Percentiles rank a stretch among this genome's conserved stretches.
Evolutionary conservation across 2,113 vertebrate genomes (phyloP).

Genomic region (Chaetodon trifascialis): DNA sequence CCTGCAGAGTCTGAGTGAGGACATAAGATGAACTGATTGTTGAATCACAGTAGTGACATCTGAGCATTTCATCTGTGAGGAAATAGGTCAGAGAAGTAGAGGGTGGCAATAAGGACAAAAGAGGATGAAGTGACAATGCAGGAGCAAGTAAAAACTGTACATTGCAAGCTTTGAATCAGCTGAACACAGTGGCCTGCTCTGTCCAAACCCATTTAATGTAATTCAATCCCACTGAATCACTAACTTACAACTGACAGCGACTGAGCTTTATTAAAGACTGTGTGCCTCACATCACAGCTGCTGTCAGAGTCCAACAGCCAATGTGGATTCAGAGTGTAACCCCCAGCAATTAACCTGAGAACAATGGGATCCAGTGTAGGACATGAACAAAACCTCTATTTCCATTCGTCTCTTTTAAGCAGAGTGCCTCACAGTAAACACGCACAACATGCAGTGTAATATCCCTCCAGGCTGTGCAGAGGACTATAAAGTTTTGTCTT

Average conservation of each 20-base stretch:
- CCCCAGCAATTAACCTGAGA: slow-evolving; percentile 37
- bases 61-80: background rate
- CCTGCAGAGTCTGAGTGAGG: slow-evolving; percentile 88
- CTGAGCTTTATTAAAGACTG: slow-evolving; percentile 59
- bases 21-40: background rate
- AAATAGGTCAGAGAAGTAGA: background rate
- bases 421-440: slow-evolving; percentile 11
- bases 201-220: slow-evolving; percentile 52
- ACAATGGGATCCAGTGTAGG: slow-evolving; percentile 59
- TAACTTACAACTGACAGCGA: slow-evolving; percentile 30
- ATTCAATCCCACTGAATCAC: slow-evolving; percentile 56
- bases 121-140: background rate
- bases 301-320: slow-evolving; percentile 52
- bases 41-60: background rate
- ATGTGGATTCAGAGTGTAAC: slow-evolving; percentile 37
- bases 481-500: background rate
- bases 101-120: background rate
- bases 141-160: background rate
- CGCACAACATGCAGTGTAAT: background rate
- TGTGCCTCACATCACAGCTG: slow-evolving; percentile 62
- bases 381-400: slow-evolving; percentile 40
- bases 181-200: slow-evolving; percentile 34
- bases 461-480: background rate
- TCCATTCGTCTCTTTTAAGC: slow-evolving; percentile 20
- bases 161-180: slow-evolving; percentile 10